Evolutionary conservation across 2,797 vertebrate species (phyloP), one percentile per base, ranked within the genome.

Genomic region (Glyptemys insculpta): DNA sequence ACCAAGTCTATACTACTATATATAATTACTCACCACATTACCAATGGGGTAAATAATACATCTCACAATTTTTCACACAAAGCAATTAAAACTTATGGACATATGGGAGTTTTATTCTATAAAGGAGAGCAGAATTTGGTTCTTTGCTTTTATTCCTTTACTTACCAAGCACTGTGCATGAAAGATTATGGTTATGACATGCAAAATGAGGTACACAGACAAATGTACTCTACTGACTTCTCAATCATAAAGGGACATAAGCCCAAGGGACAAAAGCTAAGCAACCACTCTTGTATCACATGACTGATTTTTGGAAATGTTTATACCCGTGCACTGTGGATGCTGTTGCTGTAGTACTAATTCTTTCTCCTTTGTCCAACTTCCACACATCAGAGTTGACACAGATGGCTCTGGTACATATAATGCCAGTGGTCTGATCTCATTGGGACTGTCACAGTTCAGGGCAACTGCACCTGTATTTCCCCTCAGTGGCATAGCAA

Each of bases 41-140:
- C 9, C 37, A 57, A 89, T 91, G 85, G 9, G 53, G 9, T 31
- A 54, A 78, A 16, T 25, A 89, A 90, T 85, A 83, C 2, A 72
- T 11, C 68, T 23, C 21, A 41, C 47, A 41, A 12, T 72, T 81
- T 93, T 87, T 78, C 87, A 87, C 90, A 62, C 84, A 29, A 78
- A 87, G 79, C 47, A 53, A 10, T 78, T 29, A 49, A 10, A 47
- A 78, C 15, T 9, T 78, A 78, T 21, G n/a, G 52, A 25, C 14
- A 18, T 8, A 31, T 31, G 27, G 14, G 12, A 78, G 47, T 31
- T 29, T 78, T 49, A 78, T 29, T 78, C 25, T 78, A 49, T 31
- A 47, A 78, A 18, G 10, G 47, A 49, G 27, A 49, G 14, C 23
- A 31, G 74, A 27, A 78, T 27, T 78, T 78, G 12, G 14, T 2